Base-by-base conservation (phyloP, 2,113 vertebrate genomes). In the Malaclemys terrapin region DNA sequence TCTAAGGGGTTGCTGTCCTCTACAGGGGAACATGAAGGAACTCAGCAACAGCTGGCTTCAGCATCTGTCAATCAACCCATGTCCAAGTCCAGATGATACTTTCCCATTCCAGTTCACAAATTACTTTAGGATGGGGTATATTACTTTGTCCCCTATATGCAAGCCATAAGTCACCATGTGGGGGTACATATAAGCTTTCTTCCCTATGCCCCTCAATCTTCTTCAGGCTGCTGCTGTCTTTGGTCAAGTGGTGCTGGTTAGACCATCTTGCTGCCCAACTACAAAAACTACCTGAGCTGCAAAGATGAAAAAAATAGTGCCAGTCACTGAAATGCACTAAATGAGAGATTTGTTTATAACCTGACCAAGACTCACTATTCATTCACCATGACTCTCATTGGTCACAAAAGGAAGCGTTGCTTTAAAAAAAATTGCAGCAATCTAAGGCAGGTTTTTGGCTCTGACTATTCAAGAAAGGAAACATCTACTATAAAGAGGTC, bases 221-320 rank as follows among this genome's bases (percentile, higher is more conserved):
- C 72, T 45, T 79, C 49, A 81, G 11, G 53, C 10, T 0, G 0
- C 24, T 47, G 72, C n/a, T 20, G 17, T 4, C 27, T 62, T 14
- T 62, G 29, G 31, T 35, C 31, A 65, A 7, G 14, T 35, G 11
- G 62, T 35, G 1, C 24, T 45, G 35, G 27, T 80, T 10, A 87
- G 2, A 27, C 47, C 31, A 24, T 31, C 88, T 85, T 65, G 31
- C 50, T 90, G 29, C 10, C 85, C 24, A 83, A 10, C 69, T 81
- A 65, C 1, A 5, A 50, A 82, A 75, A 88, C 2, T 24, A 35
- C 12, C 45, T 89, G 29, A 86, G 4, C n/a, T 88, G 17, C 29
- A 69, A 69, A 94, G 35, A 75, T 2, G 2, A 4, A 3, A 19
- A 81, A 82, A 47, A 1, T 27, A 86, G 65, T 10, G 25, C 35